Evolutionary conservation across 2,113 vertebrate species (phyloP).

Genomic region (Xiphophorus couchianus): DNA sequence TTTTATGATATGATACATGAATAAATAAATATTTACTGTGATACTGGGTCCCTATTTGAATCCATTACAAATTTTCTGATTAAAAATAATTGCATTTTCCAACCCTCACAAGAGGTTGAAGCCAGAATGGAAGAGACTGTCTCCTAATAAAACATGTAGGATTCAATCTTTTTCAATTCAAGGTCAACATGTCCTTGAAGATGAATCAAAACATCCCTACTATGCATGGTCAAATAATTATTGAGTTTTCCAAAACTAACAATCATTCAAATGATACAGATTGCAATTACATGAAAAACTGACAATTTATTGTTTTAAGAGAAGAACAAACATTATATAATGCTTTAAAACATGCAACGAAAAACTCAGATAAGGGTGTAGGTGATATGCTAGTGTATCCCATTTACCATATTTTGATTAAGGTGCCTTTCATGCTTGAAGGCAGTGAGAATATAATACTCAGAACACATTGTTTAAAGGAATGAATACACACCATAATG

Average conservation of each 20-base stretch:
- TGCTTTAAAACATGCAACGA: not conserved
- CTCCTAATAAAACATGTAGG: not conserved
- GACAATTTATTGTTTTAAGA: not conserved
- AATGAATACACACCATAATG: not conserved
- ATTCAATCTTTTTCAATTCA: not conserved
- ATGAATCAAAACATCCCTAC: not conserved
- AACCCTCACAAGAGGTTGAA: conserved; percentile 19
- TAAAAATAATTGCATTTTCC: conserved; percentile 26
- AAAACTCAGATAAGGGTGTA: not conserved
- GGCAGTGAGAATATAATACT: conserved; percentile 18
- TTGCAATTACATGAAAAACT: not conserved
- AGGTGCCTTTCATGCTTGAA: conserved; percentile 23
- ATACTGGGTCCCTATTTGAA: conserved; percentile 28
- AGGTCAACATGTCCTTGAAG: not conserved
- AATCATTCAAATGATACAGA: not conserved
- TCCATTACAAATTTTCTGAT: conserved; percentile 24
- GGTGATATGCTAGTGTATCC: not conserved
- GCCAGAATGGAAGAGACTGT: not conserved
- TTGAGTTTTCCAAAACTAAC: not conserved
- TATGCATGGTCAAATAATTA: not conserved
- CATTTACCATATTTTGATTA: not conserved
- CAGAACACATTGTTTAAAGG: conserved; percentile 4
- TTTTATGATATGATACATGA: not conserved
- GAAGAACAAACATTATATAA: not conserved
- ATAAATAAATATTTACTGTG: not conserved